These are phyloP conservation scores for Phataginus tricuspis DNA, from an alignment of 2,797 vertebrate species.

Conservation along the genomic window DNA sequence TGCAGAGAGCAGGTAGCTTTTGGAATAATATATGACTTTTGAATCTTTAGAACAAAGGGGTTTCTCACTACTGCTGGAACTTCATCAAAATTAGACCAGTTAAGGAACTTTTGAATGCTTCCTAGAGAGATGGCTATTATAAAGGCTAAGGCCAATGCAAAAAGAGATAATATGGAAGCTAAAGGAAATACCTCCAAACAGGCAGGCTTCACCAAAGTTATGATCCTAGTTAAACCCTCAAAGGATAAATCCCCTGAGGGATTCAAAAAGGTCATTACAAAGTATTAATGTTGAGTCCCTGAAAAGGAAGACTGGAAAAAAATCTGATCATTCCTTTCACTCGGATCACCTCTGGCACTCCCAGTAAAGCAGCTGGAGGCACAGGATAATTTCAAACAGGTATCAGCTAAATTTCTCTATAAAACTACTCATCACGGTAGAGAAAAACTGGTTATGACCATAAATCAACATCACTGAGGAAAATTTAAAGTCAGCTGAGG, in stretches of 20 bases:
- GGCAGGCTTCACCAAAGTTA: neutral
- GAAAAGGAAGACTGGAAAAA: neutral
- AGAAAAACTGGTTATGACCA: neutral
- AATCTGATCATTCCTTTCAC: neutral
- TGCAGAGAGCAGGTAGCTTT: neutral
- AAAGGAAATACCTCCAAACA: neutral
- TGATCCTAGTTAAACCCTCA: neutral
- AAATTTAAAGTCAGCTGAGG: neutral
- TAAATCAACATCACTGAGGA: neutral
- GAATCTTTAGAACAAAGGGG: neutral
- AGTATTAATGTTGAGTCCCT: neutral
- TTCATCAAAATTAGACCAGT: conserved; percentile 19
- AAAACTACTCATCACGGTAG: neutral
- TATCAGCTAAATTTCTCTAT: neutral
- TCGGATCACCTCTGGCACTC: neutral
- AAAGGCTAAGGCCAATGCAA: neutral
- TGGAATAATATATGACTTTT: neutral
- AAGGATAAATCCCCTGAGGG: neutral
- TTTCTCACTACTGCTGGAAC: neutral
- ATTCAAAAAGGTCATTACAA: neutral
- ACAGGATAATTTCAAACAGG: neutral
- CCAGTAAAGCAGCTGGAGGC: neutral
- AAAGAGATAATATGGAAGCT: neutral
- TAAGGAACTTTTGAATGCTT: neutral
- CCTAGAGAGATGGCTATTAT: neutral